Base-by-base conservation (phyloP, 64 coral and sea anemone genomes). In the Stichodactyla mertensii region DNA sequence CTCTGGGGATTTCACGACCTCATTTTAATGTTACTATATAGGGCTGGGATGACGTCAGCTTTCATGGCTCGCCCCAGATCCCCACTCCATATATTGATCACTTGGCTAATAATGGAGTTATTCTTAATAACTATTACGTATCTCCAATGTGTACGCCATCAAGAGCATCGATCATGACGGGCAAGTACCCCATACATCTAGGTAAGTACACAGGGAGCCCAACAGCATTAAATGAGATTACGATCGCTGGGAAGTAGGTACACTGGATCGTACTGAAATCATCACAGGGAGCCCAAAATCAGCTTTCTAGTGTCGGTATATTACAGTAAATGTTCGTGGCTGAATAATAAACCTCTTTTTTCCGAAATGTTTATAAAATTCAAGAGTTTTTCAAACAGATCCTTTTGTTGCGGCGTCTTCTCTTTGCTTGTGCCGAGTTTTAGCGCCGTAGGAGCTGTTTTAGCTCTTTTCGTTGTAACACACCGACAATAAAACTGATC, bases 41-140 rank as follows among this genome's bases (percentile, higher is more conserved):
- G 97, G 97, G 97, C 15, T 99, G 97, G 97, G 97, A 99, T 92
- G 97, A 99, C 82, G 97, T 99, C 57, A 90, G 97, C 60, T 99
- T 99, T 80, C 97, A 99, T 80, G 97, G 97, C 31, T 95, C 97
- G 22, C 85, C 81, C 64, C 97, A 99, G 78, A 95, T 99, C 23
- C 97, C 93, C 52, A 99, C 97, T 71, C 97, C 97, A 52, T 92
- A 92, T 36, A 84, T 99, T 10, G 97, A 99, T 61, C 82, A 85
- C 7, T 86, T 92, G 77, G 97, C 97, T 14, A 95, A 67, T 14
- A 87, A 93, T n/a, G 97, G 97, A 16, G 97, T 99, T 45, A 92
- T 95, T 23, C 85, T 99, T 57, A 95, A 99, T 89, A 99, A 95
- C 52, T 99, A 99, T 64, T 99, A 99, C 61, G 97, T 99, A 62